These are phyloP conservation scores for Lithophane semibrunnea DNA, from an alignment of 2,888 invertebrate species.

Conservation along the genomic window DNA sequence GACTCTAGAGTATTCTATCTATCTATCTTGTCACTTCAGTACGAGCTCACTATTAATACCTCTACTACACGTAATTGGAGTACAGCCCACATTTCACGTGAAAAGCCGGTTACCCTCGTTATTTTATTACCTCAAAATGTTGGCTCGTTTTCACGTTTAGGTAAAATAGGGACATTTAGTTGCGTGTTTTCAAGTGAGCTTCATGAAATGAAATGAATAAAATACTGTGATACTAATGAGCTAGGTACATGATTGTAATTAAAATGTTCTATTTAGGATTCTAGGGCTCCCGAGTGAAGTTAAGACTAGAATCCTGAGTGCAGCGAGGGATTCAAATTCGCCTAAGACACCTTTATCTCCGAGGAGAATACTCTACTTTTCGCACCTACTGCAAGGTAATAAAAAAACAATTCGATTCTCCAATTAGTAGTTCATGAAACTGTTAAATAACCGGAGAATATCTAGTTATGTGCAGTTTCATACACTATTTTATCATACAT, in stretches of 20 bases:
- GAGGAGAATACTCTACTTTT: too few relatives aligned
- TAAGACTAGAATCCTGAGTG: too few relatives aligned
- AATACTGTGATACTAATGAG: neutral
- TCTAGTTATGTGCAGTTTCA: too few relatives aligned
- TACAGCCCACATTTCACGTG: conserved; percentile 16
- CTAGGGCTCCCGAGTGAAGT: too few relatives aligned
- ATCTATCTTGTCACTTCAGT: conserved; percentile 1
- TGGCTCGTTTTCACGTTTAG: neutral
- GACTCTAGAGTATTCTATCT: too few relatives aligned
- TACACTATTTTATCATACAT: too few relatives aligned
- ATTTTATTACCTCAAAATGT: conserved; percentile 20
- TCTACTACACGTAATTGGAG: conserved; percentile 20
- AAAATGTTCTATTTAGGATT: neutral
- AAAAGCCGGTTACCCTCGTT: neutral
- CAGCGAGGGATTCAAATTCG: too few relatives aligned
- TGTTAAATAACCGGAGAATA: too few relatives aligned
- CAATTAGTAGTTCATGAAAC: too few relatives aligned
- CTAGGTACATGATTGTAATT: neutral
- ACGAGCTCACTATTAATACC: neutral
- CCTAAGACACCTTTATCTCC: too few relatives aligned
- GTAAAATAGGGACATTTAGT: neutral
- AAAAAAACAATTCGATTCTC: too few relatives aligned
- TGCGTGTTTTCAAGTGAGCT: neutral
- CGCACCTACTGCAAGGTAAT: too few relatives aligned
- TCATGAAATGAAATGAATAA: neutral